These are phyloP conservation scores for Chymomyza procnemis DNA, from an alignment of 2,888 invertebrate genomes.

Conservation along the genomic window DNA sequence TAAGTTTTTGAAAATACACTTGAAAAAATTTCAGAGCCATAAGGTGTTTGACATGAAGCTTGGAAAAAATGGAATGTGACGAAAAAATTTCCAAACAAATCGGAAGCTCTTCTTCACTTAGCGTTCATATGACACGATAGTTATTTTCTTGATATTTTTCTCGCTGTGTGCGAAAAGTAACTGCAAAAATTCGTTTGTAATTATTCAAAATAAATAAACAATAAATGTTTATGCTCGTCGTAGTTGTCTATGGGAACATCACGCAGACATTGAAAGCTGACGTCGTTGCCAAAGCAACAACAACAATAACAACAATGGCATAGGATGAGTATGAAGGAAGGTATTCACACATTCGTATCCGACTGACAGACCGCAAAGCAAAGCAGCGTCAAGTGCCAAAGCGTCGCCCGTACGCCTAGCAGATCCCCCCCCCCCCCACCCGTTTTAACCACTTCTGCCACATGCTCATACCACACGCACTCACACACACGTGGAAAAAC, in stretches of 20 bases:
- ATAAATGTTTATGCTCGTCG: constrained; percentile 24
- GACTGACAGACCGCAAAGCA: constrained; percentile 59
- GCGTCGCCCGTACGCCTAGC: not conserved
- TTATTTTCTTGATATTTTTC: not conserved
- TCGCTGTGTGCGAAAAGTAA: constrained; percentile 10
- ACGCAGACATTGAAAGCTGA: constrained; percentile 9
- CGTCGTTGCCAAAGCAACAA: constrained; percentile 38
- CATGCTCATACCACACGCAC: too few relatives aligned
- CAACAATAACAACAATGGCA: constrained; percentile 22
- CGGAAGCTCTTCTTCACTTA: too few relatives aligned
- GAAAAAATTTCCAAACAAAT: too few relatives aligned
- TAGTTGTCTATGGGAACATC: not conserved
- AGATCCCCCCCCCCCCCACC: not conserved
- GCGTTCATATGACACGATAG: too few relatives aligned
- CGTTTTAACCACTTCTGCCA: not conserved
- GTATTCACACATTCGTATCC: constrained; percentile 11
- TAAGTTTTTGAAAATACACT: constrained; percentile 20
- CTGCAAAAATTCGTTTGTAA: constrained; percentile 26
- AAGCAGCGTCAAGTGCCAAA: not conserved
- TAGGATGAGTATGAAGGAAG: not conserved
- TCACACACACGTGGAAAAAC: constrained; percentile 12
- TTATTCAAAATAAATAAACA: constrained; percentile 39
- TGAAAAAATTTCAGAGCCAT: constrained; percentile 1
- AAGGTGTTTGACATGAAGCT: not conserved
- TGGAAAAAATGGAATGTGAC: too few relatives aligned